These are phyloP conservation scores for Metallyticus violacea DNA, from an alignment of 2,888 invertebrate genomes.

Conservation along the genomic window DNA sequence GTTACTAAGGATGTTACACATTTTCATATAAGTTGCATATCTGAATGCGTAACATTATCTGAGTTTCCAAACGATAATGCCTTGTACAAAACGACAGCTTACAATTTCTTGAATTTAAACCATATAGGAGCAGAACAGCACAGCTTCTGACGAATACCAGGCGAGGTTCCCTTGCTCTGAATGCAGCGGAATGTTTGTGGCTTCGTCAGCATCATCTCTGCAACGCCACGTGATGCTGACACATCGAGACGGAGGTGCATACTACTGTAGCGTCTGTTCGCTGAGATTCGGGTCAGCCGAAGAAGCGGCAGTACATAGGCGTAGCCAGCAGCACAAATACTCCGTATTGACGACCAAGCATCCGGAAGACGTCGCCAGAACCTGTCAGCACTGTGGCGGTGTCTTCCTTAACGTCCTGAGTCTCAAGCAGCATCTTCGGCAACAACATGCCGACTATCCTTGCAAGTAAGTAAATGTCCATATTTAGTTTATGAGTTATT, in stretches of 20 bases:
- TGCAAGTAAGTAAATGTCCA: conserved; percentile 56
- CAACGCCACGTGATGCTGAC: conserved; percentile 60
- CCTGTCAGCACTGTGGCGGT: conserved; percentile 60
- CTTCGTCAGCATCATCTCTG: conserved; percentile 61
- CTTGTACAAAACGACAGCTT: too few species aligned
- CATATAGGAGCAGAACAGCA: conserved; percentile 54
- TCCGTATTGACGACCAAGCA: conserved; percentile 41
- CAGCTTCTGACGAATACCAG: background rate
- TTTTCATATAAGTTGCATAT: too few species aligned
- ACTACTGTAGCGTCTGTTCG: conserved; percentile 67
- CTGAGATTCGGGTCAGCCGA: conserved; percentile 58
- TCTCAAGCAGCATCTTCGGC: conserved; percentile 61
- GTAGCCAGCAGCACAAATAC: conserved; percentile 62
- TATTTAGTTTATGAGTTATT: too few species aligned
- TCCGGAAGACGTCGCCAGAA: conserved; percentile 47
- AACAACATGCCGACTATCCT: conserved; percentile 59
- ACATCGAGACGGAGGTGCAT: conserved; percentile 40
- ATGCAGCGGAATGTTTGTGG: conserved; percentile 53
- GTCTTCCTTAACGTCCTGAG: conserved; percentile 54
- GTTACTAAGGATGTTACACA: too few species aligned
- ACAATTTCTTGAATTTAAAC: too few species aligned
- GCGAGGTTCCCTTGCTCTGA: conserved; percentile 59
- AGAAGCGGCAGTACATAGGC: conserved; percentile 65
- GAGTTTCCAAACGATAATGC: too few species aligned
- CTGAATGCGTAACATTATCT: too few species aligned